Evolutionary conservation across 2,888 invertebrate genomes (phyloP), one percentile per base, ranked within the genome.

Genomic region (Electrophaes corylata): DNA sequence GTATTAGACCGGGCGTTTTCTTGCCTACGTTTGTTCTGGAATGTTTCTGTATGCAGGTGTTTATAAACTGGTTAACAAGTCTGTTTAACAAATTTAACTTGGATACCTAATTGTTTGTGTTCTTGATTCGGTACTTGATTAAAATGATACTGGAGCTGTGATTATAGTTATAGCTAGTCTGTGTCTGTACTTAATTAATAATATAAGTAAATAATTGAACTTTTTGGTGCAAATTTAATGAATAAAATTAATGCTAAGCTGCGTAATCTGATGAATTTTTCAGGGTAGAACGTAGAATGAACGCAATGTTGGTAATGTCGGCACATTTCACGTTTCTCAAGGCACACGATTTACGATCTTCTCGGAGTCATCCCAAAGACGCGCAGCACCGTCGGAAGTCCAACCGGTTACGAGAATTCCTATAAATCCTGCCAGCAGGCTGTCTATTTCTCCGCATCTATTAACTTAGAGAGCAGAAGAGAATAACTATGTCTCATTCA

Each of bases 381-480:
- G 49, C 57, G 54, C 57, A 45, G 52, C 41, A 31, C 2, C 54
- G 60, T 81, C 88, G 88, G 88, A 89, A 86, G 80, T 79, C 62
- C 67, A 76, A 83, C 81, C 82, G 86, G 85, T 83, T 83, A 72
- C 67, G 62, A 73, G 72, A 84, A 87, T 88, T 88, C 85, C 83
- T 84, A 77, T 82, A 79, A 82, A 79, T 79, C 79, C 75, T 75
- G 72, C 66, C 66, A 69, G 75, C 68, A 71, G 73, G 72, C 55
- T 57, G 56, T 64, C 69, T 70, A 65, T 66, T 70, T 67, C 71
- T 70, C 58, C 59, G 69, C 67, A 67, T 70, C 69, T 62, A 68
- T 71, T 65, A 60, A 71, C 68, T 67, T 73, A 58, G 68, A 69
- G 10, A 59, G 43, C 67, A 60, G 61, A 65, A 64, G 59, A 60